Base-by-base conservation (phyloP, 2,113 vertebrate genomes). In the Engystomops pustulosus region DNA sequence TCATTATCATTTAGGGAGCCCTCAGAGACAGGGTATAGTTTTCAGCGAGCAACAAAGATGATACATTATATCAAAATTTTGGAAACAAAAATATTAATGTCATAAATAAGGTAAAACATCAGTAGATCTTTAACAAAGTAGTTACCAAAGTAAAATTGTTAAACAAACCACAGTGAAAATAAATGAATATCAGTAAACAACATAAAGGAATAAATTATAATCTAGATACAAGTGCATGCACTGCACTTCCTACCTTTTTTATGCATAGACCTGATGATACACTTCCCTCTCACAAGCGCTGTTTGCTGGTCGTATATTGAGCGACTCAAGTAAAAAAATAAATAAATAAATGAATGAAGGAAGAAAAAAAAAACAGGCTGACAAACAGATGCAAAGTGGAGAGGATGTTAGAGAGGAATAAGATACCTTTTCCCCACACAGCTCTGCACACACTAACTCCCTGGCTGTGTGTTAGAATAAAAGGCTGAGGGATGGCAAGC, bases 391-490 rank as follows among this genome's bases (percentile, higher is more conserved):
- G 98, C 98, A 97, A 95, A 98, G 97, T 98, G 96, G 96, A 97
- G 96, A 97, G 96, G 98, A 98, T 98, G 97, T 97, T 98, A 94
- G 96, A 97, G 96, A 97, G 97, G 96, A 97, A 97, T 93, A 95
- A 97, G 96, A 96, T 97, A 96, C 96, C 97, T 97, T 96, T 97
- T 96, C 96, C 95, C 94, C 95, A 95, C 96, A 95, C 96, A 97
- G 95, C 95, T 93, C 95, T 90, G 94, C 95, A 96, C 92, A 96
- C 95, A 95, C 95, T 95, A 94, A 93, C 97, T 98, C 96, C 95
- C 96, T 97, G 97, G 96, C 97, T 99, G 96, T 97, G 97, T 96
- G 96, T 97, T 96, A 98, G 96, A 99, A 99, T 98, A 99, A 99
- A 98, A 97, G 96, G 96, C 95, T 97, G 96, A 96, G 96, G 93